A percentile compares a stretch with the other conserved stretches of the same genome.
Conservation (phyloP, 2,113 vertebrate species). For the Pampusana beccarii region DNA sequence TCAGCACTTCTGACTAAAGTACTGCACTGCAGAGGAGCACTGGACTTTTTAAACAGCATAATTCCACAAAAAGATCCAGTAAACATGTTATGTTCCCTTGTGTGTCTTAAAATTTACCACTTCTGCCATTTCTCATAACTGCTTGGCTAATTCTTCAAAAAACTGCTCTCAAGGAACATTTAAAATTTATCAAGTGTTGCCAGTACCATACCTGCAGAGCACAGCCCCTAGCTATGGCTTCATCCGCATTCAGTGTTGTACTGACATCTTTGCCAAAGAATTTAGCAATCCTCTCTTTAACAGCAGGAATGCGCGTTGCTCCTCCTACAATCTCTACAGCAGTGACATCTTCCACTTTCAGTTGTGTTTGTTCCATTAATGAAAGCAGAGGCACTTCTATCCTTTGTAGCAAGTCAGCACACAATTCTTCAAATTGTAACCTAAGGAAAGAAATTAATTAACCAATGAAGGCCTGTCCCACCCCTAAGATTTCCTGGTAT, state of each 20-base stretch:
- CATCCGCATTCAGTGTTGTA: conserved; percentile 84
- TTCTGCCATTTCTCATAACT: background rate
- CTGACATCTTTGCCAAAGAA: conserved; percentile 83
- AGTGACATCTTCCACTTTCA: conserved; percentile 75
- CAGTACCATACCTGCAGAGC: conserved; percentile 76
- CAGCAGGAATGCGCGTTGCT: conserved; percentile 80
- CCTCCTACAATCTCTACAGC: conserved; percentile 84
- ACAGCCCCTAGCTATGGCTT: conserved; percentile 82
- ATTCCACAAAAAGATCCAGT: background rate
- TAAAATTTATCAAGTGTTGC: background rate
- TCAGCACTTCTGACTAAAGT: background rate
- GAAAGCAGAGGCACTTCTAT: conserved; percentile 73
- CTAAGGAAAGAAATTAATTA: conserved; percentile 31
- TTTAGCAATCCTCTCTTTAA: conserved; percentile 80
- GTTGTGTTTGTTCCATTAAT: conserved; percentile 76
- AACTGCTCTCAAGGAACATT: background rate
- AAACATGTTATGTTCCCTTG: accelerated
- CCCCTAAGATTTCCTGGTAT: background rate
- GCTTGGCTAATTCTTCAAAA: background rate
- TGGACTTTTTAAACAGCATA: background rate
- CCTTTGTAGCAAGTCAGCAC: conserved; percentile 77
- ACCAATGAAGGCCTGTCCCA: background rate
- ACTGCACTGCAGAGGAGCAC: background rate
- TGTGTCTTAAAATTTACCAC: background rate
- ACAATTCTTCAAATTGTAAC: conserved; percentile 81